These are phyloP conservation scores for Metalampra italica DNA, from an alignment of 2,888 invertebrate species.

Conservation along the genomic window DNA sequence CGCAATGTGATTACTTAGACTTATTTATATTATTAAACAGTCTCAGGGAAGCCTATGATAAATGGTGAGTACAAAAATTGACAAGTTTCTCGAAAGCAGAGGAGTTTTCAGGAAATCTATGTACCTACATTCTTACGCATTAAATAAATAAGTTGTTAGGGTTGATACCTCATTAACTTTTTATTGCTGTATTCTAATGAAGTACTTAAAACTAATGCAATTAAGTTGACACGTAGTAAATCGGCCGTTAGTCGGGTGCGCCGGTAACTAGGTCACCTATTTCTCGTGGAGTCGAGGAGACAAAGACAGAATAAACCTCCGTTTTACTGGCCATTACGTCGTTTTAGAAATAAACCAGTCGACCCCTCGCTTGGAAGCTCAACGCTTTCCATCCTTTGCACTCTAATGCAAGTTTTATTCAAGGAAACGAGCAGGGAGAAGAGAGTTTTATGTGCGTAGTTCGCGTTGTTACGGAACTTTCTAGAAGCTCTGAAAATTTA, in stretches of 20 bases:
- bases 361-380: constrained; percentile 47
- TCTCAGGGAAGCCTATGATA: too few relatives aligned
- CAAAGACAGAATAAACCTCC: constrained; percentile 42
- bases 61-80: too few relatives aligned
- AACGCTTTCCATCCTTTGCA: constrained; percentile 31
- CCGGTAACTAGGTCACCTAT: constrained; percentile 71
- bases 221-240: constrained; percentile 53
- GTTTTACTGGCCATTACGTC: constrained; percentile 41
- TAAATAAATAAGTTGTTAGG: too few relatives aligned
- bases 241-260: constrained; percentile 47
- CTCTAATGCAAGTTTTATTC: constrained; percentile 19
- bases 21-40: too few relatives aligned
- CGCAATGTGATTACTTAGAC: too few relatives aligned
- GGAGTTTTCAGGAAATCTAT: too few relatives aligned
- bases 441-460: not conserved
- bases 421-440: constrained; percentile 26
- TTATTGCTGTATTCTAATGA: not conserved
- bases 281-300: constrained; percentile 40
- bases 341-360: constrained; percentile 43
- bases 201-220: constrained; percentile 45
- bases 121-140: too few relatives aligned
- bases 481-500: not conserved
- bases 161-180: too few relatives aligned
- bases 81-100: too few relatives aligned
- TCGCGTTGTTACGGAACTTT: not conserved